Base-by-base conservation (phyloP, 2,797 vertebrate genomes). In the Vireo griseus region DNA sequence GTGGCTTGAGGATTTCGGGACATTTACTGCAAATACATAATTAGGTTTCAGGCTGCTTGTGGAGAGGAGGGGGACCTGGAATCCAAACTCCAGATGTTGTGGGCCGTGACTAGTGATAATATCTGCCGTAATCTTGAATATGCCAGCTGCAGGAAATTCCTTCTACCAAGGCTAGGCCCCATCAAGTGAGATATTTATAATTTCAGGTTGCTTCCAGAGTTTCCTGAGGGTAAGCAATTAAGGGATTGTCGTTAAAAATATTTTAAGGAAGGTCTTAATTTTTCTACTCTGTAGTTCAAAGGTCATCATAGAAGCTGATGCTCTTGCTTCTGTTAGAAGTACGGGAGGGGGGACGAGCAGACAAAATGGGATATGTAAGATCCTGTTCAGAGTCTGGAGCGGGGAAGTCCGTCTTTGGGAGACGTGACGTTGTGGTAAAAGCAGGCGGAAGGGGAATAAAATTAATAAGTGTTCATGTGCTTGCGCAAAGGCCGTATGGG, bases 321-420 rank as follows among this genome's bases (percentile, higher is more conserved):
- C 13, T 59, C 19, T 48, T 61, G 39, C 51, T 73, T 76, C 55
- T 77, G 20, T 50, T 45, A 19, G 22, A 58, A 57, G 17, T 35
- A 3, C 1, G 2, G 39, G 42, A 21, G 31, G 15, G 18, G 25
- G 26, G 11, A 14, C 42, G 50, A 81, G 45, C 0, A 4, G 45
- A 18, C 16, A 48, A 20, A 80, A 44, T 5, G 71, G 67, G 59
- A 48, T 2, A 1, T 74, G 50, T 35, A 9, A 37, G 40, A 13
- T 71, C 25, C 63, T 16, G 16, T 21, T 78, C 20, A 16, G 33
- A 40, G 45, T 5, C n/a, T 39, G 63, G 67, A 13, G n/a, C 4
- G 3, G 14, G 44, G 13, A 45, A 55, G 13, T 9, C n/a, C 51
- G 66, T 50, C 33, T 73, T 44, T 37, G 51, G 44, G 74, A 48